phyloP scores from a whole-genome alignment of 2,113 vertebrate genomes.

The Petaurus breviceps region DNA sequence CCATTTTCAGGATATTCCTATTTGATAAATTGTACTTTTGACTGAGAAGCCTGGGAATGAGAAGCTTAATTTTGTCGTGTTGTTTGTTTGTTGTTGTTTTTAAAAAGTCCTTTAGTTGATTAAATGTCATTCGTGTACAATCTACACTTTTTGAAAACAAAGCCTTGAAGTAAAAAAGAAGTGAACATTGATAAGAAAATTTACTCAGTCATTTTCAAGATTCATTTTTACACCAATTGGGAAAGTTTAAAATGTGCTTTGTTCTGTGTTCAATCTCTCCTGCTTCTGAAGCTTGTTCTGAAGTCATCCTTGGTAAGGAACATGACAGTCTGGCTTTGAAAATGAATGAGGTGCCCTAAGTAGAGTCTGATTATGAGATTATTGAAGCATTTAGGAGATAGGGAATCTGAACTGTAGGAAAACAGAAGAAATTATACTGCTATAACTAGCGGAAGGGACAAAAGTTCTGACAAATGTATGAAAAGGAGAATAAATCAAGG shows the following conservation, averaged over 20 bases:
- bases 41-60: background rate
- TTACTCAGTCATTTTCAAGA: slow-evolving; percentile 9
- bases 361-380: background rate
- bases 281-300: slow-evolving; percentile 5
- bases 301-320: background rate
- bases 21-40: slow-evolving; percentile 18
- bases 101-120: slow-evolving; percentile 48
- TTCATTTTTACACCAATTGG: slow-evolving; percentile 11
- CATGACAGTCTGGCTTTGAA: accelerated
- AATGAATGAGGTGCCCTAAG: accelerated
- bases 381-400: background rate
- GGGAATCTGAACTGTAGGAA: background rate
- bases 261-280: slow-evolving; percentile 23
- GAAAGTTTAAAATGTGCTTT: background rate
- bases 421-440: background rate
- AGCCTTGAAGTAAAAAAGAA: slow-evolving; percentile 9
- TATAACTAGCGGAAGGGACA: background rate
- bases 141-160: background rate
- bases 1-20: background rate
- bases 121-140: slow-evolving; percentile 1
- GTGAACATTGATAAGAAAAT: background rate
- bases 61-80: background rate
- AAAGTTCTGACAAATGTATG: background rate
- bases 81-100: background rate
- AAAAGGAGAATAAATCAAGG: slow-evolving; percentile 16